phyloP scores from a whole-genome alignment of 1,140 invertebrate species.

The Drosophila grimshawi region DNA sequence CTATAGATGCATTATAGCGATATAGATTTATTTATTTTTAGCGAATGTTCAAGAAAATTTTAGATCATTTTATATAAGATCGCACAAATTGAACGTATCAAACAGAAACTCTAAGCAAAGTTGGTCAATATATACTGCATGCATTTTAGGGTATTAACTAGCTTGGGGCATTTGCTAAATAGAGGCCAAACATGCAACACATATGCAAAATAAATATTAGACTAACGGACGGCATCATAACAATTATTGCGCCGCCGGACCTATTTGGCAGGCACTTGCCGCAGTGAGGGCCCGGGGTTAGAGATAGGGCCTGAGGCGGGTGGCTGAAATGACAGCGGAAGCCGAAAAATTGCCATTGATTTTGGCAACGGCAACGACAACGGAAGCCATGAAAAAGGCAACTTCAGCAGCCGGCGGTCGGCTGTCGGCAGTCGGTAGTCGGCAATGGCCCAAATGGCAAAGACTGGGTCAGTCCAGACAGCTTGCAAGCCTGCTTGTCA shows the following conservation, averaged over 20 bases:
- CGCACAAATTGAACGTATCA: too few species aligned
- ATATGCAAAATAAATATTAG: conserved; percentile 80
- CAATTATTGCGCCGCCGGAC: conserved; percentile 74
- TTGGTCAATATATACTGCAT: not conserved
- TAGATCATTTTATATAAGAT: too few species aligned
- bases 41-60: too few species aligned
- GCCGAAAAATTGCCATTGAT: conserved; percentile 74
- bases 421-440: conserved; percentile 23
- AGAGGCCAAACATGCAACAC: conserved; percentile 43
- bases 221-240: conserved; percentile 78
- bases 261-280: conserved; percentile 58
- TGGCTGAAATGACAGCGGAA: conserved; percentile 63
- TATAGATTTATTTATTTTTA: not conserved
- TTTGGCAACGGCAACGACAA: conserved; percentile 63
- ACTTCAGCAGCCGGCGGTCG: conserved; percentile 49
- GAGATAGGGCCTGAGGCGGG: conserved; percentile 15
- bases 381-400: conserved; percentile 65
- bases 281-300: not conserved
- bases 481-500: conserved; percentile 48
- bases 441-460: conserved; percentile 60
- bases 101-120: not conserved
- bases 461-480: conserved; percentile 42
- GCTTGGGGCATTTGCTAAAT: conserved; percentile 16
- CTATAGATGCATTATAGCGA: not conserved
- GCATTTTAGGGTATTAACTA: conserved; percentile 35